Percentiles rank a stretch among this genome's conserved stretches.
Conservation (phyloP, 53 echinoderm and acorn worm species). For the Hippasteria phrygiana region DNA sequence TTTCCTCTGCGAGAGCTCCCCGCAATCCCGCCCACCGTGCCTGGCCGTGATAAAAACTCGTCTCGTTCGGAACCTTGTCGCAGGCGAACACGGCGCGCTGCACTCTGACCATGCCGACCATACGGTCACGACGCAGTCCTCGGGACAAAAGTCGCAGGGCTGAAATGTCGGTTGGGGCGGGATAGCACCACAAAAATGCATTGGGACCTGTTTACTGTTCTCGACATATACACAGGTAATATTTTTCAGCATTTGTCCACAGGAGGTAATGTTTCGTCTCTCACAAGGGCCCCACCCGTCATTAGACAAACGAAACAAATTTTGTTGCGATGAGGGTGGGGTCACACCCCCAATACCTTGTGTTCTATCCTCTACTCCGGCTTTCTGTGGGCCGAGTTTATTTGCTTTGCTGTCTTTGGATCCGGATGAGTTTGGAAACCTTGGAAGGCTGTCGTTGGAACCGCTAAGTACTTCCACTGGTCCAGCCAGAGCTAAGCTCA, state of each 20-base stretch:
- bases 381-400: neutral
- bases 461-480: neutral
- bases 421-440: constrained; percentile 8
- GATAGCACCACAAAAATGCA: constrained; percentile 63
- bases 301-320: constrained; percentile 6
- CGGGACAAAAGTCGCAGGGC: constrained; percentile 75
- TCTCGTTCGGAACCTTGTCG: constrained; percentile 71
- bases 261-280: neutral
- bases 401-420: constrained; percentile 1
- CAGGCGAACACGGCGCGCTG: constrained; percentile 78
- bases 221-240: constrained; percentile 33
- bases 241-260: constrained; percentile 15
- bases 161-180: neutral
- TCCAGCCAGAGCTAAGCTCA: constrained; percentile 1
- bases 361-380: neutral
- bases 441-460: constrained; percentile 12
- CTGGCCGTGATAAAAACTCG: constrained; percentile 70
- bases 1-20: constrained; percentile 75
- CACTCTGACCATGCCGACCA: constrained; percentile 90
- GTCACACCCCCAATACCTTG: neutral
- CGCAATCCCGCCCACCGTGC: constrained; percentile 78
- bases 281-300: constrained; percentile 47
- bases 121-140: constrained; percentile 77
- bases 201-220: constrained; percentile 47
- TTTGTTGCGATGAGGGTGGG: neutral